Evolutionary conservation across 2,113 vertebrate genomes (phyloP).

Genomic region (Pygoscelis adeliae): DNA sequence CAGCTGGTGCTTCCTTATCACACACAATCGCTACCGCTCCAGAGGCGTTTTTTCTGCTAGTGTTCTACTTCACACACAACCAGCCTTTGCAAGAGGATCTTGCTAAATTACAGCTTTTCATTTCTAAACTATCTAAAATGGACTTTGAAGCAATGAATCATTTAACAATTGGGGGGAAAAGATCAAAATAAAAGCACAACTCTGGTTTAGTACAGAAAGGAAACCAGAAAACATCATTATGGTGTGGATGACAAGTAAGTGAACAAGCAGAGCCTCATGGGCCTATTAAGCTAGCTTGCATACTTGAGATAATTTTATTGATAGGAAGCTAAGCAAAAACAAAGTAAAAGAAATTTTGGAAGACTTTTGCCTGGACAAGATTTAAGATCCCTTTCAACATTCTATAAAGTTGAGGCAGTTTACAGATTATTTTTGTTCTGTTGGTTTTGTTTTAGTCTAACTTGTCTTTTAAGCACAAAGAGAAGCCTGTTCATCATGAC

Average conservation of each 20-base stretch:
- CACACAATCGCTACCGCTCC: fast-evolving
- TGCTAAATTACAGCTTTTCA: not conserved
- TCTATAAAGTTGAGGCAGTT: not conserved
- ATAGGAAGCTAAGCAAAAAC: not conserved
- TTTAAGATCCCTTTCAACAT: not conserved
- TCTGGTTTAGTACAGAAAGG: not conserved
- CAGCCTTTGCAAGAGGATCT: not conserved
- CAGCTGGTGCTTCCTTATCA: not conserved
- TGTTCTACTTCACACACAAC: not conserved
- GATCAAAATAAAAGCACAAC: not conserved
- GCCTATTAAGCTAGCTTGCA: not conserved
- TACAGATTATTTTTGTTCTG: not conserved
- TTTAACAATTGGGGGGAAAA: not conserved
- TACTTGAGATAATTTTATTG: not conserved
- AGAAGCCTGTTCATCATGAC: not conserved
- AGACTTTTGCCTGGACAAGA: not conserved
- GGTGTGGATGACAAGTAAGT: not conserved
- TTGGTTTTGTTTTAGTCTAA: not conserved
- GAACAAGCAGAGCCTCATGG: not conserved
- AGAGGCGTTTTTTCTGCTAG: not conserved
- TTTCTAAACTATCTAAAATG: not conserved
- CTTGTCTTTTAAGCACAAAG: not conserved
- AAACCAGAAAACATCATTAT: not conserved
- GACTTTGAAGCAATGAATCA: not conserved
- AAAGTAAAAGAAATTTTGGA: not conserved